Evolutionary conservation across 2,113 vertebrate genomes (phyloP).

Genomic region (Tauraco erythrolophus): DNA sequence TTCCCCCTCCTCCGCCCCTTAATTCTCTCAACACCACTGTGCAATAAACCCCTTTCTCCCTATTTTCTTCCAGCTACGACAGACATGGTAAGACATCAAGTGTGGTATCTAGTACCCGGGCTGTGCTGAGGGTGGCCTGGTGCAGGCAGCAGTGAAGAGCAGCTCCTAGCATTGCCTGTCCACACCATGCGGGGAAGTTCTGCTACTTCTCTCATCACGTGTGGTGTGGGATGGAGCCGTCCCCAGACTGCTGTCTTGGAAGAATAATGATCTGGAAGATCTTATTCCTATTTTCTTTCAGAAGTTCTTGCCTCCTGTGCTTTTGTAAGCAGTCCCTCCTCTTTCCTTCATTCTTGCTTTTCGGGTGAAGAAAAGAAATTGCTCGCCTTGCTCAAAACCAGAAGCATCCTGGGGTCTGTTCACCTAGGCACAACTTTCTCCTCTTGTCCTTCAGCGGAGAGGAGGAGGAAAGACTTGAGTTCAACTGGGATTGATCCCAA

Average conservation of each 20-base stretch:
- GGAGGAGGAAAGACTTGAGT: neutral
- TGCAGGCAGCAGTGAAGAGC: neutral
- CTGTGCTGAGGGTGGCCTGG: neutral
- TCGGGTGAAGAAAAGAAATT: neutral
- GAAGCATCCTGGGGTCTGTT: neutral
- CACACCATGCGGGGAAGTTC: neutral
- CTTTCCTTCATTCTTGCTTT: neutral
- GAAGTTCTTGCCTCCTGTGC: neutral
- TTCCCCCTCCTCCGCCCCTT: fast-evolving
- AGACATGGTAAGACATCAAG: fast-evolving
- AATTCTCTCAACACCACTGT: neutral
- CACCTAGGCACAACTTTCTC: neutral
- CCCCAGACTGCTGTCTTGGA: fast-evolving
- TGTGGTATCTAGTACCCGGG: fast-evolving
- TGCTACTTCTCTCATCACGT: fast-evolving
- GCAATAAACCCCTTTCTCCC: neutral
- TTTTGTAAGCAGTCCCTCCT: neutral
- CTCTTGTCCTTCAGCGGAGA: neutral
- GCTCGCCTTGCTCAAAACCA: neutral
- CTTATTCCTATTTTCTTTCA: neutral
- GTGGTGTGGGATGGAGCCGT: neutral
- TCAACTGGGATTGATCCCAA: neutral
- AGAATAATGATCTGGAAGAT: fast-evolving
- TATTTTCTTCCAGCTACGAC: neutral
- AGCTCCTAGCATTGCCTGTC: neutral